Percentiles rank a stretch among this genome's conserved stretches.
Evolutionary conservation across 2,113 vertebrate species (phyloP).

Genomic region (Myotis brandtii): DNA sequence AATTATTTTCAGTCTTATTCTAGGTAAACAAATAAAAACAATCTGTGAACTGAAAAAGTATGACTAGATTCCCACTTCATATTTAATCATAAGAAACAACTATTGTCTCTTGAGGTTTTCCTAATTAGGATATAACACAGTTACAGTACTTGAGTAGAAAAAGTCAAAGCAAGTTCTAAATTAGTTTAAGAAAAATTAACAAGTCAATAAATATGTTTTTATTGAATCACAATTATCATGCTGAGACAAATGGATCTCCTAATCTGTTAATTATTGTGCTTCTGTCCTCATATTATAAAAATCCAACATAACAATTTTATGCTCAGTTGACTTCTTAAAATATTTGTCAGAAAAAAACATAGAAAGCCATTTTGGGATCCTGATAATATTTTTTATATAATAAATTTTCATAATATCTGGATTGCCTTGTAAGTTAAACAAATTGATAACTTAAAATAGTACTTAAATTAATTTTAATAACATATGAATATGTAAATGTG

Average conservation of each 20-base stretch:
- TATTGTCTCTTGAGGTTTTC: slow-evolving; percentile 35
- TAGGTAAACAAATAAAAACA: slow-evolving; percentile 57
- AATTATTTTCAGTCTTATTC: slow-evolving; percentile 32
- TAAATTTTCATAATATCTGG: not conserved
- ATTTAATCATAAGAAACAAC: slow-evolving; percentile 61
- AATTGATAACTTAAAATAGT: slow-evolving; percentile 16
- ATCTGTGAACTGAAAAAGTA: slow-evolving; percentile 35
- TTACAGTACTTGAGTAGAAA: slow-evolving; percentile 38
- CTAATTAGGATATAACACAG: slow-evolving; percentile 65
- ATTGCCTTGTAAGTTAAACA: not conserved
- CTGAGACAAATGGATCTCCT: slow-evolving; percentile 3
- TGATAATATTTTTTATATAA: slow-evolving; percentile 36
- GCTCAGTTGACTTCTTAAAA: slow-evolving; percentile 20
- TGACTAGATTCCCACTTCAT: slow-evolving; percentile 27
- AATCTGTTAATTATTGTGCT: slow-evolving; percentile 17
- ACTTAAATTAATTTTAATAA: slow-evolving; percentile 17
- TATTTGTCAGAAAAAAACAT: not conserved
- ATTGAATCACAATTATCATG: slow-evolving; percentile 45
- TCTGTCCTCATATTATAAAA: slow-evolving; percentile 37
- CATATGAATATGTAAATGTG: not conserved
- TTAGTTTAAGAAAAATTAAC: slow-evolving; percentile 54
- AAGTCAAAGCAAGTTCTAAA: slow-evolving; percentile 50
- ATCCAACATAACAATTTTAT: not conserved
- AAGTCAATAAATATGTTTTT: slow-evolving; percentile 46
- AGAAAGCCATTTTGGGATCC: not conserved